Evolutionary conservation across 37 sponge, comb jelly and placozoan genomes (phyloP).

Genomic region (Beroe ovata): DNA sequence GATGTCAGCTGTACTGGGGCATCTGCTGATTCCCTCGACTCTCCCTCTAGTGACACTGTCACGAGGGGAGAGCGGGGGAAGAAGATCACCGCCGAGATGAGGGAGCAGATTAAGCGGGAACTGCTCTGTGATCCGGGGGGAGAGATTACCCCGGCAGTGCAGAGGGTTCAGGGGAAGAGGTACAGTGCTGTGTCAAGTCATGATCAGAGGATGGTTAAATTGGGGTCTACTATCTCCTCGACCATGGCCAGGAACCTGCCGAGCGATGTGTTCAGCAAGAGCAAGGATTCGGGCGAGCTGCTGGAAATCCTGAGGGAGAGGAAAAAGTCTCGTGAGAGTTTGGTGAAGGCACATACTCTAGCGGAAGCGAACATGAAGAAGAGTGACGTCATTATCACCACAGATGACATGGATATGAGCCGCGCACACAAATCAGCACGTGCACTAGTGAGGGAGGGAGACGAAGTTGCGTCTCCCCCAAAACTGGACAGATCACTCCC

Average conservation of each 20-base stretch:
- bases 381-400: background rate
- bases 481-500: slow-evolving; percentile 26
- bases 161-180: background rate
- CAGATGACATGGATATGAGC: background rate
- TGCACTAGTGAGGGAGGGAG: background rate
- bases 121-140: slow-evolving; percentile 6
- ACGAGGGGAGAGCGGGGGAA: background rate
- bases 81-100: background rate
- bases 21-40: background rate
- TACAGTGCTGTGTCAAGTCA: slow-evolving; percentile 12
- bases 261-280: background rate
- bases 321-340: background rate
- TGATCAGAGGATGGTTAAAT: background rate
- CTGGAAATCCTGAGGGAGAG: slow-evolving; percentile 6
- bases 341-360: background rate
- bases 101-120: slow-evolving; percentile 20
- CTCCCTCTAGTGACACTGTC: slow-evolving; percentile 7
- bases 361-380: background rate
- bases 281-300: slow-evolving; percentile 7
- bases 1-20: slow-evolving; percentile 26
- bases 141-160: background rate
- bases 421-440: background rate
- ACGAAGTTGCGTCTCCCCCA: background rate
- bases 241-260: slow-evolving; percentile 17
- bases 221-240: background rate